Evolutionary conservation across 1,140 invertebrate genomes (phyloP).

Genomic region (Chlorops oryzae): DNA sequence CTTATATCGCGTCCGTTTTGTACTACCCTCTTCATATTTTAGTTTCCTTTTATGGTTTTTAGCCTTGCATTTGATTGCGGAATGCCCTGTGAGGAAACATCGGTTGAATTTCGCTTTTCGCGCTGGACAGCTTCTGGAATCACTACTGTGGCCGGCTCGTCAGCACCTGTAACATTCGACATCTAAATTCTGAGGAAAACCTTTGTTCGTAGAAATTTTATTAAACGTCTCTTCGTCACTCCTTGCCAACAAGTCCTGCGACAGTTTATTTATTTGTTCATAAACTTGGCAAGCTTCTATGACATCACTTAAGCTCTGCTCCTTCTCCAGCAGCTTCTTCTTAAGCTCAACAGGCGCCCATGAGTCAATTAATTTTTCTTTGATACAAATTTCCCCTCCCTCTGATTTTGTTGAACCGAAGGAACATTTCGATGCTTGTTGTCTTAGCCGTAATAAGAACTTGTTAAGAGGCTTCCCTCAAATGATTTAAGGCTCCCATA

Average conservation of each 20-base stretch:
- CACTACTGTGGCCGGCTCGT: too few species aligned
- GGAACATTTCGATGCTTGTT: neutral
- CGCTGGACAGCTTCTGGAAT: too few species aligned
- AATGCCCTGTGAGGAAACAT: too few species aligned
- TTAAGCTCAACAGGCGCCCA: neutral
- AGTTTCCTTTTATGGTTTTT: too few species aligned
- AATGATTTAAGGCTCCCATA: too few species aligned
- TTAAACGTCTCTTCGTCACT: neutral
- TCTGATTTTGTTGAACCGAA: neutral
- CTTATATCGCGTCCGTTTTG: too few species aligned
- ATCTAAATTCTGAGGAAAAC: too few species aligned
- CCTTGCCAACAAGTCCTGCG: neutral
- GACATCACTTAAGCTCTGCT: neutral
- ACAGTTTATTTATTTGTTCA: neutral
- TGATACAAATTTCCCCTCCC: neutral
- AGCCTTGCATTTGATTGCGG: too few species aligned
- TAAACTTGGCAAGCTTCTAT: neutral
- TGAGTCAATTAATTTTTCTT: neutral
- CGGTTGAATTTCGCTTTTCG: too few species aligned
- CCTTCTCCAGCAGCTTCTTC: neutral
- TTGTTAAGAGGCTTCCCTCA: slow-evolving; percentile 1
- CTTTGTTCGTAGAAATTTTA: neutral
- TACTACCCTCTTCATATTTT: too few species aligned
- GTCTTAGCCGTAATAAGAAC: neutral
- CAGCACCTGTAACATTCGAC: too few species aligned